These are phyloP conservation scores for Sebastes melanostomus DNA, from an alignment of 2,797 vertebrate genomes.

Conservation along the genomic window DNA sequence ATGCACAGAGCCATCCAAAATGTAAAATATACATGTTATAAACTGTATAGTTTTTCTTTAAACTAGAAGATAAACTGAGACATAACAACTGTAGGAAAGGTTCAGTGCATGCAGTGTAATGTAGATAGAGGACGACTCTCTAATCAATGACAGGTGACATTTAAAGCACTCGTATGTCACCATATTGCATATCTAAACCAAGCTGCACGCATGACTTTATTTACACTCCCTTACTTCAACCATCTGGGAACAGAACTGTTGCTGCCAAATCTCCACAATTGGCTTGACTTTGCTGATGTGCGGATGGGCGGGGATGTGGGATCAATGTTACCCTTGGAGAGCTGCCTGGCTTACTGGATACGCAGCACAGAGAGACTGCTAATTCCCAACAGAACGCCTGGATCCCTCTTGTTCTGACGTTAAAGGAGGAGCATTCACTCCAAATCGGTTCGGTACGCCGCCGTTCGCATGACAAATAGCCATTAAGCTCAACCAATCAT, in stretches of 20 bases:
- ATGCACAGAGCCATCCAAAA: background rate
- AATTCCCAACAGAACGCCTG: constrained; percentile 61
- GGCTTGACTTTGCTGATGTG: constrained; percentile 48
- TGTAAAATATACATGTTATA: background rate
- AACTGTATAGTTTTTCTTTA: background rate
- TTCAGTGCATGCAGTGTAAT: background rate
- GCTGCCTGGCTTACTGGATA: constrained; percentile 70
- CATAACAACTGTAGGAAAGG: background rate
- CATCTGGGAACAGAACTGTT: constrained; percentile 41
- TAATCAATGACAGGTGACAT: background rate
- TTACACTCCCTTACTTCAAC: constrained; percentile 35
- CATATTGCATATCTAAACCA: constrained; percentile 36
- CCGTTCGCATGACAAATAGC: constrained; percentile 73
- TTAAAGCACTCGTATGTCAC: background rate
- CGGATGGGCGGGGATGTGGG: constrained; percentile 30
- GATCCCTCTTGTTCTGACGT: constrained; percentile 55
- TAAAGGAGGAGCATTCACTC: constrained; percentile 58
- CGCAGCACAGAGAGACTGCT: constrained; percentile 52
- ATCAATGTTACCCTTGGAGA: constrained; percentile 69
- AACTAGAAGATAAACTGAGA: background rate
- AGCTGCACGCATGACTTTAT: constrained; percentile 48
- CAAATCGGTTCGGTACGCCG: constrained; percentile 63
- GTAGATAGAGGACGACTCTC: background rate
- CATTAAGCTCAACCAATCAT: constrained; percentile 69
- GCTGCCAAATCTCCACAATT: constrained; percentile 56